These are phyloP conservation scores for Willisornis vidua DNA, from an alignment of 2,113 vertebrate species.

Conservation along the genomic window DNA sequence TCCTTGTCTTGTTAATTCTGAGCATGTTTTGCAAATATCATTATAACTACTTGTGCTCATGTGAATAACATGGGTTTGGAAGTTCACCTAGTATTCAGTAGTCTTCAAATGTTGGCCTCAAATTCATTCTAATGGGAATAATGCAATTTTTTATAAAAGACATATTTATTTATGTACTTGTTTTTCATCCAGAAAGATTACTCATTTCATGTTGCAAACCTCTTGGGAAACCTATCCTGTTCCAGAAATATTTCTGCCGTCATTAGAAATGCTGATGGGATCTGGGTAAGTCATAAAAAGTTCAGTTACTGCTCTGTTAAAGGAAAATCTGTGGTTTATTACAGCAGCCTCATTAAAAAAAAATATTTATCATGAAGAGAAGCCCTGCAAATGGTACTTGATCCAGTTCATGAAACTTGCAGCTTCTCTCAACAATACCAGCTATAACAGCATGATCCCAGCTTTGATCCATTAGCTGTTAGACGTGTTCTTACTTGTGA, in stretches of 20 bases:
- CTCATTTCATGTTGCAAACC: constrained; percentile 41
- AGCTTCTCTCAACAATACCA: not conserved
- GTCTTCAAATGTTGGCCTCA: not conserved
- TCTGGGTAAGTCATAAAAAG: constrained; percentile 65
- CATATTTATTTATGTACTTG: not conserved
- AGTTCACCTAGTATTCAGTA: not conserved
- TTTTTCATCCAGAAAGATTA: constrained; percentile 36
- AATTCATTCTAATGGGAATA: not conserved
- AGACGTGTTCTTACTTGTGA: not conserved
- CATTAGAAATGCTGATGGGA: constrained; percentile 62
- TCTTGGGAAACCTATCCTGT: constrained; percentile 35
- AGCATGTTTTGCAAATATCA: not conserved
- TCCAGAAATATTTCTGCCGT: constrained; percentile 67
- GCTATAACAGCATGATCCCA: not conserved
- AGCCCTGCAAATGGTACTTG: not conserved
- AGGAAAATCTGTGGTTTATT: constrained; percentile 49
- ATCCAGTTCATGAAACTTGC: not conserved
- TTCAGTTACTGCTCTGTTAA: constrained; percentile 49
- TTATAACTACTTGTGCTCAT: not conserved
- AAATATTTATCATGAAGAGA: not conserved
- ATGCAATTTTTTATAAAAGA: not conserved
- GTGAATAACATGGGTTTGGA: not conserved
- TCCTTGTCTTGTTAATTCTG: not conserved
- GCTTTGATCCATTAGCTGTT: not conserved
- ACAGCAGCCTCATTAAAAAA: not conserved